A percentile compares a stretch with the other conserved stretches of the same genome.
These are phyloP conservation scores for Drosophila borborema DNA, from an alignment of 2,888 invertebrate species.

Conservation along the genomic window DNA sequence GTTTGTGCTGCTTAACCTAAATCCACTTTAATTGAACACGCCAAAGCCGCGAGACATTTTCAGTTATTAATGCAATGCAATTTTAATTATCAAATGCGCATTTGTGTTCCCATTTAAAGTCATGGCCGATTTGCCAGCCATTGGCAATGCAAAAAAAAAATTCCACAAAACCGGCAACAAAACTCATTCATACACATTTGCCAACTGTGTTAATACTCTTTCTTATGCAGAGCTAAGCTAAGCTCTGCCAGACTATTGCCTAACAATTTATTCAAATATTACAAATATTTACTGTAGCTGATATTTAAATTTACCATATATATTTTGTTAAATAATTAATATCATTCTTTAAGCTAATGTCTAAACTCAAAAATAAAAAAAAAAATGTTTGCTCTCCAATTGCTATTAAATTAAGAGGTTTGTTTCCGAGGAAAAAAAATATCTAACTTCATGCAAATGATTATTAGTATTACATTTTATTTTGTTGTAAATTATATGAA, in stretches of 20 bases:
- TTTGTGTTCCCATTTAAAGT: constrained; percentile 28
- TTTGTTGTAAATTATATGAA: no score
- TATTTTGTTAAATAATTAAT: no score
- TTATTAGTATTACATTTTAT: no score
- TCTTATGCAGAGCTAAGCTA: background rate
- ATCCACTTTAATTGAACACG: constrained; percentile 61
- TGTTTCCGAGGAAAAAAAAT: no score
- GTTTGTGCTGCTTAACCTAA: constrained; percentile 63
- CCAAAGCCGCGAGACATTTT: constrained; percentile 60
- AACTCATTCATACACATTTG: background rate
- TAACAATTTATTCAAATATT: no score
- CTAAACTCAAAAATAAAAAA: no score
- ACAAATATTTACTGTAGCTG: no score
- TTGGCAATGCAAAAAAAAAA: constrained; percentile 16
- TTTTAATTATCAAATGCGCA: constrained; percentile 70
- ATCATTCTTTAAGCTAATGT: no score
- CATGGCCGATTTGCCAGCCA: constrained; percentile 21
- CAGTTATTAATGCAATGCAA: constrained; percentile 69
- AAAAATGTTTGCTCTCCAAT: no score
- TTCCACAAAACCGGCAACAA: background rate
- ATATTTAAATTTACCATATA: no score
- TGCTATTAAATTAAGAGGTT: no score
- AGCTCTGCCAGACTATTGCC: background rate
- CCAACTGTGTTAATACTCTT: background rate
- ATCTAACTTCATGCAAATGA: no score